Evolutionary conservation across 2,113 vertebrate species (phyloP), one percentile per base, ranked within the genome.

Genomic region (Okapia johnstoni): DNA sequence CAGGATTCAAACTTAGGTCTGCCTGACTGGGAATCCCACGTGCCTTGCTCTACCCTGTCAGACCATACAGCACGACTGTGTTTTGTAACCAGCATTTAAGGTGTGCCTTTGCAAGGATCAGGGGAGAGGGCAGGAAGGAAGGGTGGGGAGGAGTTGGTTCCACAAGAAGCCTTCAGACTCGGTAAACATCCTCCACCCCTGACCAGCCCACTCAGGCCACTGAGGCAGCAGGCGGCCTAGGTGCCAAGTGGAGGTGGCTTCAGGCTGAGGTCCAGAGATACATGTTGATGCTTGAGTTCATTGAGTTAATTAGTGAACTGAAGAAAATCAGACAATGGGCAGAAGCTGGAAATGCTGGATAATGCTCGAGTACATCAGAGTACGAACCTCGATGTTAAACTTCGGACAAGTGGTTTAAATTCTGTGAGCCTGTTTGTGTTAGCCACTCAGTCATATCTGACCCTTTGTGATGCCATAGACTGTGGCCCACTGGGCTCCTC

Each of bases 121-220:
- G 83, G 61, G 33, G 15, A 90, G 91, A 94, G 88, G 79, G 50
- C 23, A 81, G 36, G 43, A 23, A 93, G 77, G 23, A 14, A 89
- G 2, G 2, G 17, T 16, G 7, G 12, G 21, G 6, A 93, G 36
- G 76, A 87, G 12, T 26, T 25, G n/a, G 26, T 14, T 81, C 81
- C 92, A 55, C 73, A 33, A 58, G 61, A 54, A 54, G 77, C 57
- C 40, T 50, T 52, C 30, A 93, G 50, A 87, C 50, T 43, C 23
- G 15, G 26, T 84, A 2, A 19, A 58, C 14, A 55, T 63, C 40
- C 61, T 90, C 85, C n/a, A 26, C 57, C 61, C n/a, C 40, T 7
- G 13, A 26, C 79, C 9, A 19, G 43, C 13, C 33, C n/a, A 26
- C 33, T 40, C 13, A 55, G 21, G 30, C 83, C 77, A 79, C 36